Evolutionary conservation across 2,888 invertebrate species (phyloP).

Genomic region (Pristionchus fissidentatus): DNA sequence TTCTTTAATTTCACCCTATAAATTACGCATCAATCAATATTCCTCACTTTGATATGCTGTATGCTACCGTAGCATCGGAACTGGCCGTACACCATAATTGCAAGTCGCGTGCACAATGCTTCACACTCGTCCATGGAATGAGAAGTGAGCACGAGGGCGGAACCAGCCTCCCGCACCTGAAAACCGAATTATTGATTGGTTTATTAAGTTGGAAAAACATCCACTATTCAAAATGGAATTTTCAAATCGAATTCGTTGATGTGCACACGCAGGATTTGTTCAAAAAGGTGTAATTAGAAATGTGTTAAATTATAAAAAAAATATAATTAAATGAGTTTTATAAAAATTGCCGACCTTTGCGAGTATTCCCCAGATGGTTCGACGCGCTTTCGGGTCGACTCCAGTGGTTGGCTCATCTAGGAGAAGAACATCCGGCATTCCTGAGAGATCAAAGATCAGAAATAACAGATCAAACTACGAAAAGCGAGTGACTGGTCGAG

Average conservation of each 20-base stretch:
- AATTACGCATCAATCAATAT: neutral
- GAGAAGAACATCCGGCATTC: slow-evolving; percentile 82
- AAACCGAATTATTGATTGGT: neutral
- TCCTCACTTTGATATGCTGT: slow-evolving; percentile 82
- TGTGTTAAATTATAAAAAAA: too few species aligned
- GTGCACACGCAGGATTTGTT: too few species aligned
- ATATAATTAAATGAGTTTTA: neutral
- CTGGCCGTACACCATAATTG: slow-evolving; percentile 84
- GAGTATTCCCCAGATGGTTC: slow-evolving; percentile 65
- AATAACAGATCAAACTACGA: neutral
- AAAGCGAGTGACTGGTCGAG: too few species aligned
- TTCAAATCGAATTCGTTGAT: too few species aligned
- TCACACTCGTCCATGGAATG: slow-evolving; percentile 92
- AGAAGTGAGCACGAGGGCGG: slow-evolving; percentile 83
- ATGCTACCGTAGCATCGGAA: slow-evolving; percentile 85
- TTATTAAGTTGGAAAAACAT: neutral
- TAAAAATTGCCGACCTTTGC: slow-evolving; percentile 44
- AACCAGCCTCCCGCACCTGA: slow-evolving; percentile 78
- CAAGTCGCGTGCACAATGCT: slow-evolving; percentile 85
- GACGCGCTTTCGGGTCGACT: slow-evolving; percentile 80
- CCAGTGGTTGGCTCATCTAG: slow-evolving; percentile 79
- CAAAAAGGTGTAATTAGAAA: too few species aligned
- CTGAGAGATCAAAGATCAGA: slow-evolving; percentile 72
- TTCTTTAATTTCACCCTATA: neutral
- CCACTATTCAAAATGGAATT: neutral